Evolutionary conservation across 2,113 vertebrate species (phyloP), one percentile per base, ranked within the genome.

Genomic region (Eubucco bourcierii): DNA sequence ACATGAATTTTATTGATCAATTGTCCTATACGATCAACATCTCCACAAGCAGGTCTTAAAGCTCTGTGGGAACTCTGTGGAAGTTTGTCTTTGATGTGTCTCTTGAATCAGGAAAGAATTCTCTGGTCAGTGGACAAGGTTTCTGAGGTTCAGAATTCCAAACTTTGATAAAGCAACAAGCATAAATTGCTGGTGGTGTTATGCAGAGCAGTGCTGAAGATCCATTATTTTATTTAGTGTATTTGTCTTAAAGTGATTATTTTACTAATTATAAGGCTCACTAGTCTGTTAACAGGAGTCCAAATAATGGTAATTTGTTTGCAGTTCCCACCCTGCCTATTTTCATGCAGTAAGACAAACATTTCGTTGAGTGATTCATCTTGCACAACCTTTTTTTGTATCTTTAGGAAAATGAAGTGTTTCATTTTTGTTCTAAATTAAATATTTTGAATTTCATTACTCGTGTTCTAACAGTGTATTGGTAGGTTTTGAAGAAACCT

Each of bases 221-320:
- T 41, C 67, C 83, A 61, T 95, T 93, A 58, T 94, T 95, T 95
- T 96, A 84, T 94, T 89, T 77, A 28, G 64, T 85, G 17, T 92
- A 67, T 94, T 95, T 97, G 95, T 95, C 93, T 96, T 95, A 92
- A 95, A 95, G 91, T 84, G 88, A 93, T 97, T 96, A 92, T 88
- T 77, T 71, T 88, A 12, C 80, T 92, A 95, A 94, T 96, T 97
- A 95, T 71, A 80, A 93, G 90, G 90, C 94, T 97, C 93, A 93
- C 85, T 97, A 95, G 78, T 88, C 90, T 91, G 82, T 94, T 94
- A 96, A 93, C 66, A 58, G 56, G 86, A 95, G 91, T 89, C 88
- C 92, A 87, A 93, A 90, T 90, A 94, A 97, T 94, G 81, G 53
- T n/a, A 84, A 94, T 80, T 94, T 93, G 59, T 93, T 96, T 93